Evolutionary conservation across 2,113 vertebrate species (phyloP).

Genomic region (Electrona antarctica): DNA sequence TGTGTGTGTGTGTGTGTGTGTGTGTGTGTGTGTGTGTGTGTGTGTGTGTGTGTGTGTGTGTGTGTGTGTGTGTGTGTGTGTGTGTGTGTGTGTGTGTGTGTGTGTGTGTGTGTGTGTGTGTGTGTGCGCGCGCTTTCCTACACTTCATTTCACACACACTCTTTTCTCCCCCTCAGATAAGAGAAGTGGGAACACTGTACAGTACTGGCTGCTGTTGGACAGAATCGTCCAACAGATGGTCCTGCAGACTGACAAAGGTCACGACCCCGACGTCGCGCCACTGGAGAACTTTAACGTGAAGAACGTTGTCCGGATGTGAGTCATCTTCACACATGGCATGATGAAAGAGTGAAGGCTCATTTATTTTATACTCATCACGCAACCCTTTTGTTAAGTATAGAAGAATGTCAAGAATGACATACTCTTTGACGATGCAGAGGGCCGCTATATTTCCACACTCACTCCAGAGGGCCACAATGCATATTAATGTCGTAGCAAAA

Average conservation of each 20-base stretch:
- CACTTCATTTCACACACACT: background rate
- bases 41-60: constrained; percentile 80
- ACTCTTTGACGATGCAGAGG: no score
- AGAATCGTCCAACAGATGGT: constrained; percentile 98
- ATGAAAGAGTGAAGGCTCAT: no score
- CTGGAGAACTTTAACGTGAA: constrained; percentile 99
- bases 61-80: background rate
- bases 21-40: constrained; percentile 82
- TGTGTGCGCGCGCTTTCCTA: background rate
- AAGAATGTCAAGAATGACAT: no score
- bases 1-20: background rate
- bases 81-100: background rate
- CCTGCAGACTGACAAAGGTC: constrained; percentile 97
- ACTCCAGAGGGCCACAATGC: no score
- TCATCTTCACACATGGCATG: constrained; percentile 9
- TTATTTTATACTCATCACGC: no score
- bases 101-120: background rate
- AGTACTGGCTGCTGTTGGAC: constrained; percentile 97
- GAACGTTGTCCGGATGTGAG: constrained; percentile 98
- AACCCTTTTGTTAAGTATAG: no score
- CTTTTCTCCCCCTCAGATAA: constrained; percentile 81
- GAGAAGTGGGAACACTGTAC: constrained; percentile 96
- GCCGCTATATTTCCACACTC: no score
- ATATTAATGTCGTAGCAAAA: no score
- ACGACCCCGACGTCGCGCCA: constrained; percentile 93